These are phyloP conservation scores for Metopolophium dirhodum DNA, from an alignment of 1,140 invertebrate species.

Conservation along the genomic window DNA sequence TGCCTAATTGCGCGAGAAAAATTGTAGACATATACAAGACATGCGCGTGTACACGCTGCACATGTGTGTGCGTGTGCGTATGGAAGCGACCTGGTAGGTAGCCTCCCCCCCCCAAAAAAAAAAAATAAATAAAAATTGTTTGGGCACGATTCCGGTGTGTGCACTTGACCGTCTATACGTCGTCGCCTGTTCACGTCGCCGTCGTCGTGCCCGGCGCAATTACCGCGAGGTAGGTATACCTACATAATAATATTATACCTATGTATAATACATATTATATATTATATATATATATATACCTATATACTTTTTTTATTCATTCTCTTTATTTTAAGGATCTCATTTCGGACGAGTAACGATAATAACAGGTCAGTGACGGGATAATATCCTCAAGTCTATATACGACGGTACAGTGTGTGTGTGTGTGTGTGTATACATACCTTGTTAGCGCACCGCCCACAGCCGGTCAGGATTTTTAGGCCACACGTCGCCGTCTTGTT, in stretches of 20 bases:
- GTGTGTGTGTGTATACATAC: not conserved
- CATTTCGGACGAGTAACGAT: slow-evolving; percentile 54
- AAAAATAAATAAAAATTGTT: slow-evolving; percentile 19
- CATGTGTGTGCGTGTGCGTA: not conserved
- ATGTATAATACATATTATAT: not conserved
- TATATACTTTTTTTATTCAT: not conserved
- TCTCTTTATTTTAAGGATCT: slow-evolving; percentile 57
- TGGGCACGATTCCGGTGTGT: slow-evolving; percentile 15
- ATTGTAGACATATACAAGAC: not conserved
- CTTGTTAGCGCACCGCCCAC: slow-evolving; percentile 56
- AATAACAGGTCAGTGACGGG: slow-evolving; percentile 57
- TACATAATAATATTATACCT: not conserved
- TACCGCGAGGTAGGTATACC: slow-evolving; percentile 43
- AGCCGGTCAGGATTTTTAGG: slow-evolving; percentile 56
- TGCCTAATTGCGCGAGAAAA: not conserved
- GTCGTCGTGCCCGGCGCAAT: slow-evolving; percentile 41
- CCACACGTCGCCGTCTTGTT: slow-evolving; percentile 54
- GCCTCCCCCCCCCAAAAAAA: not conserved
- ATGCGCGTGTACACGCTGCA: not conserved
- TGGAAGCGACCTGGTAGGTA: not conserved
- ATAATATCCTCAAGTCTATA: slow-evolving; percentile 51
- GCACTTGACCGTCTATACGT: slow-evolving; percentile 22
- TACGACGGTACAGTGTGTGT: not conserved
- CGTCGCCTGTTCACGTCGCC: not conserved
- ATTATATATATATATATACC: not conserved